Evolutionary conservation across 2,113 vertebrate genomes (phyloP), one percentile per base, ranked within the genome.

Genomic region (Gadus macrocephalus): DNA sequence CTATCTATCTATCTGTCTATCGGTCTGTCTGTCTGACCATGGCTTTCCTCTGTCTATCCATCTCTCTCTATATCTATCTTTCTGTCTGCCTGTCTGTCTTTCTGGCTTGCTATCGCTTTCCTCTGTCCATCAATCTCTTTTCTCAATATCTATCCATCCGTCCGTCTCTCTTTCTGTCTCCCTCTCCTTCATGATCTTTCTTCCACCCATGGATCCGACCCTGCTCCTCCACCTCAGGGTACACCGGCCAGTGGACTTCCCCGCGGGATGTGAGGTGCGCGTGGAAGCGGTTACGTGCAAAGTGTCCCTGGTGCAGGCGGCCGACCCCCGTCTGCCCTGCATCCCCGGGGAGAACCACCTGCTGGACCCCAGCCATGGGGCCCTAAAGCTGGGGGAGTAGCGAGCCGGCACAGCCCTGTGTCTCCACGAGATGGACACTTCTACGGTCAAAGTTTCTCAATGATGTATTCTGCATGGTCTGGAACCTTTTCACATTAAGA

Each of bases 231-330:
- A 7, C 6, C 31, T 35, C 31, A 98, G 95, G 70, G 91, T 95
- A 19, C 95, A 96, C 80, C 93, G 92, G 53, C 96, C 95, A 1
- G 95, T 97, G 7, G 95, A 98, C 79, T 98, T 97, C 78, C 96
- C 96, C 0, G 92, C 94, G 1, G 95, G 90, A 89, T 98, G 96
- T 1, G 91, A 95, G 83, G 90, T 94, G 4, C 93, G 83, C 20
- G 93, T 93, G 16, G 93, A 98, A 68, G 73, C 89, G 0, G 89
- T 92, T 79, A 94, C 91, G 72, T 98, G 96, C 85, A 93, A 90
- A 53, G 93, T 94, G 80, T 93, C 89, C 0, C 88, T 98, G 85
- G 95, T 97, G 67, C 92, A 95, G 89, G 91, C 91, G 56, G 91
- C 92, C 17, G 93, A 95, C 74, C 93, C 92, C 16, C 91, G 87